Evolutionary conservation across 2,888 invertebrate species (phyloP).

Genomic region (Phortica okadai): DNA sequence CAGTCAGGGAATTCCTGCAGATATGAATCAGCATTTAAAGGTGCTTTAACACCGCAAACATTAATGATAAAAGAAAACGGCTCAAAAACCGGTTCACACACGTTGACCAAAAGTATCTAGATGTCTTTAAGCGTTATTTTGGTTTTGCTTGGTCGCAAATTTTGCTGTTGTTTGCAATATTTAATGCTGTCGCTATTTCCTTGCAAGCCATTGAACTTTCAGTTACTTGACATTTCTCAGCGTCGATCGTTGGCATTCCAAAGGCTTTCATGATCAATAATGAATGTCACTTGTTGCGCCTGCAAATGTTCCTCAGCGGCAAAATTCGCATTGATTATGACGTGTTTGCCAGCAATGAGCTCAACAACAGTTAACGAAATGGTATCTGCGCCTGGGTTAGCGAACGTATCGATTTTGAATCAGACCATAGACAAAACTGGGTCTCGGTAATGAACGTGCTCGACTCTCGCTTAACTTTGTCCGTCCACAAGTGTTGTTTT

Average conservation of each 20-base stretch:
- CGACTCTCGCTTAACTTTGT: background rate
- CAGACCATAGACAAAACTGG: background rate
- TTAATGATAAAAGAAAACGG: background rate
- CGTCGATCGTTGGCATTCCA: background rate
- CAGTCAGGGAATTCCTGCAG: slow-evolving; percentile 8
- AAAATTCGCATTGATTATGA: background rate
- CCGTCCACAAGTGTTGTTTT: background rate
- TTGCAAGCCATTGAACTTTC: slow-evolving; percentile 10
- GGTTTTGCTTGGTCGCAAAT: background rate
- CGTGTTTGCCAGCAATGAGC: background rate
- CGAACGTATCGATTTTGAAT: background rate
- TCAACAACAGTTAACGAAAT: background rate
- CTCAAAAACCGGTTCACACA: slow-evolving; percentile 1
- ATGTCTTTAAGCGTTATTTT: background rate
- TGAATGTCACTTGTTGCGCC: slow-evolving; percentile 6
- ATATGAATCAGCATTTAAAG: background rate
- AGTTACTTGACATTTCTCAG: background rate
- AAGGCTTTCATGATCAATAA: background rate
- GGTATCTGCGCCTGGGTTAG: background rate
- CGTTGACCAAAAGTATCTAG: background rate
- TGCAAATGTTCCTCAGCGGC: slow-evolving; percentile 1
- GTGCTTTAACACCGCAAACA: background rate
- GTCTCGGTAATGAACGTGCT: slow-evolving; percentile 7
- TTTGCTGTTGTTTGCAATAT: background rate
- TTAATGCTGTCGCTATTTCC: background rate